Percentiles rank a stretch among this genome's conserved stretches.
Conservation (phyloP, 1,140 invertebrate species). For the Drosophila obscura region DNA sequence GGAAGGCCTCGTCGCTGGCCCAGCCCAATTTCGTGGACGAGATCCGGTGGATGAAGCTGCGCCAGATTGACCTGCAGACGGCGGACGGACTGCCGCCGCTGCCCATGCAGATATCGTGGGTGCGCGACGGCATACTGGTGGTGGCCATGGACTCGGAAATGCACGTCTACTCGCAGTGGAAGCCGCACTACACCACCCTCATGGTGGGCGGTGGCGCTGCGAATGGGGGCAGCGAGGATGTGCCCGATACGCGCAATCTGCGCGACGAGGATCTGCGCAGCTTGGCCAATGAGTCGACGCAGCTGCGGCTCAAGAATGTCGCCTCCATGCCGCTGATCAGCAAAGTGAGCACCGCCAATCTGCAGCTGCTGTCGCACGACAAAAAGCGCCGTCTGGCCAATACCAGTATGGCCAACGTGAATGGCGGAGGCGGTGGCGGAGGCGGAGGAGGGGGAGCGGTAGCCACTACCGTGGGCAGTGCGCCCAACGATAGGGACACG, state of each 20-base stretch:
- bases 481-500: conserved; percentile 2
- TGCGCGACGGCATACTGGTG: conserved; percentile 97
- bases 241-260: conserved; percentile 88
- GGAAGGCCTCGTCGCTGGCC: conserved; percentile 94
- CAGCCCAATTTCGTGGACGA: conserved; percentile 93
- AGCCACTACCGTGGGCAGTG: not conserved
- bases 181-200: conserved; percentile 85
- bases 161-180: conserved; percentile 99
- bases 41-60: conserved; percentile 97
- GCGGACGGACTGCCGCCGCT: conserved; percentile 97
- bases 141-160: conserved; percentile 99
- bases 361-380: conserved; percentile 89
- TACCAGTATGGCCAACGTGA: conserved; percentile 67
- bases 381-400: conserved; percentile 84
- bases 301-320: conserved; percentile 88
- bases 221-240: conserved; percentile 57
- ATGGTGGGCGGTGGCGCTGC: conserved; percentile 24
- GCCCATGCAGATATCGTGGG: conserved; percentile 99
- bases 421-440: conserved; percentile 8
- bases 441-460: not conserved
- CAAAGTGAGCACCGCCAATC: conserved; percentile 91
- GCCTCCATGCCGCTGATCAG: conserved; percentile 92
- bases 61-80: conserved; percentile 95
- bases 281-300: conserved; percentile 89
- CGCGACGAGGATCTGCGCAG: conserved; percentile 92